phyloP scores from a whole-genome alignment of 2,113 vertebrate genomes.

The Channa argus region DNA sequence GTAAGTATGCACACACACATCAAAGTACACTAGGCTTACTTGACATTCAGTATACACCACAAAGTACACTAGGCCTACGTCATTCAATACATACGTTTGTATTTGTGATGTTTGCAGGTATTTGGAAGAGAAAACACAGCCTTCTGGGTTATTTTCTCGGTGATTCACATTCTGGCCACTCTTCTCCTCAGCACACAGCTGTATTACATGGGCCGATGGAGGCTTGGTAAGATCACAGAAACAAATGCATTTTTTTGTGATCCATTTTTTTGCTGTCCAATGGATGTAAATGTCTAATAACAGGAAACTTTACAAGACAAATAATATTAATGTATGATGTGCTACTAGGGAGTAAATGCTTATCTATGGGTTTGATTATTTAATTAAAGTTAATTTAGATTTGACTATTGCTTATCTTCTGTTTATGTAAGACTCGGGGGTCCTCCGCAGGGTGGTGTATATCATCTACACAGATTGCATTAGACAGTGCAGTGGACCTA shows the following conservation, averaged over 20 bases:
- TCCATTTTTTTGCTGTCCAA: too few species aligned
- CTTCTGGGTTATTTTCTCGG: slow-evolving; percentile 95
- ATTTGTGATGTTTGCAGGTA: slow-evolving; percentile 80
- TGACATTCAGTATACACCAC: too few species aligned
- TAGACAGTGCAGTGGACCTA: slow-evolving; percentile 95
- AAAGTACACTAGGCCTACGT: too few species aligned
- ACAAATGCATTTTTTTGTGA: neutral
- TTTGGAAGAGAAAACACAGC: slow-evolving; percentile 92
- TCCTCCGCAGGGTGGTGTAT: slow-evolving; percentile 88
- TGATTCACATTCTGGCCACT: slow-evolving; percentile 94
- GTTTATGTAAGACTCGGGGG: slow-evolving; percentile 86
- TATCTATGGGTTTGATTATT: too few species aligned
- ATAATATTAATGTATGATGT: too few species aligned
- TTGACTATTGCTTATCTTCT: neutral
- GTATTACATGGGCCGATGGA: slow-evolving; percentile 99
- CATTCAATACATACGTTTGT: too few species aligned
- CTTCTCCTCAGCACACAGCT: slow-evolving; percentile 96
- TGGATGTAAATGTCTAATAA: too few species aligned
- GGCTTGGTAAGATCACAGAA: slow-evolving; percentile 78
- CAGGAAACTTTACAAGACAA: too few species aligned
- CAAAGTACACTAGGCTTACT: too few species aligned
- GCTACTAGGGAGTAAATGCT: too few species aligned
- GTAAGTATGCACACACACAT: slow-evolving; percentile 76
- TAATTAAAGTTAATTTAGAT: too few species aligned
- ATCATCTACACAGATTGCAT: slow-evolving; percentile 95